Evolutionary conservation across 2,113 vertebrate genomes (phyloP).

Genomic region (Gnathonemus longibarbis): DNA sequence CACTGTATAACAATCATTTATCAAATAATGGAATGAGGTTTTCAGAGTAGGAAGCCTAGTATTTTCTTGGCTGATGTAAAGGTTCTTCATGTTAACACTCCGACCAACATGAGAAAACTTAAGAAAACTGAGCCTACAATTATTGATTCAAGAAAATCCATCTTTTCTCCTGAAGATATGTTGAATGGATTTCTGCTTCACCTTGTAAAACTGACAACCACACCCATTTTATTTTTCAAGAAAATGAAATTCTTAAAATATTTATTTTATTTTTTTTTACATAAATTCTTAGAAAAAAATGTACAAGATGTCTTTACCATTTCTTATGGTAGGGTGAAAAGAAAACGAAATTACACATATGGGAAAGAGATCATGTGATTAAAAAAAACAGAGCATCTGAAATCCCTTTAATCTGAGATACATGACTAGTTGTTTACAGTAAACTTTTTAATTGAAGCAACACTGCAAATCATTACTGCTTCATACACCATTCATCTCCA

Average conservation of each 20-base stretch:
- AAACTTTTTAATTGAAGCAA: not conserved
- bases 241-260: slow-evolving; percentile 15
- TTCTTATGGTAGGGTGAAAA: slow-evolving; percentile 1
- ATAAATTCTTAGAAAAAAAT: slow-evolving; percentile 28
- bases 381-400: not conserved
- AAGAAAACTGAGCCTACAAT: not conserved
- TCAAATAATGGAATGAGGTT: not conserved
- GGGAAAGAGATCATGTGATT: not conserved
- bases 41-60: not conserved
- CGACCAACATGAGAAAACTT: not conserved
- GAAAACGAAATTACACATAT: slow-evolving; percentile 9
- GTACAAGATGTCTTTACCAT: slow-evolving; percentile 1
- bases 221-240: not conserved
- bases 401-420: slow-evolving; percentile 16
- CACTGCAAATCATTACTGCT: not conserved
- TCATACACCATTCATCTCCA: not conserved
- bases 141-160: not conserved
- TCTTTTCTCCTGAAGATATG: not conserved
- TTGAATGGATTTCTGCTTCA: not conserved
- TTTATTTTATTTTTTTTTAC: slow-evolving; percentile 28
- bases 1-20: not conserved
- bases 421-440: slow-evolving; percentile 12
- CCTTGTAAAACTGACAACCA: not conserved
- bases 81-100: not conserved
- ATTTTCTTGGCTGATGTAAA: not conserved